Evolutionary conservation across 2,113 vertebrate species (phyloP).

Genomic region (Onychostruthus taczanowskii): DNA sequence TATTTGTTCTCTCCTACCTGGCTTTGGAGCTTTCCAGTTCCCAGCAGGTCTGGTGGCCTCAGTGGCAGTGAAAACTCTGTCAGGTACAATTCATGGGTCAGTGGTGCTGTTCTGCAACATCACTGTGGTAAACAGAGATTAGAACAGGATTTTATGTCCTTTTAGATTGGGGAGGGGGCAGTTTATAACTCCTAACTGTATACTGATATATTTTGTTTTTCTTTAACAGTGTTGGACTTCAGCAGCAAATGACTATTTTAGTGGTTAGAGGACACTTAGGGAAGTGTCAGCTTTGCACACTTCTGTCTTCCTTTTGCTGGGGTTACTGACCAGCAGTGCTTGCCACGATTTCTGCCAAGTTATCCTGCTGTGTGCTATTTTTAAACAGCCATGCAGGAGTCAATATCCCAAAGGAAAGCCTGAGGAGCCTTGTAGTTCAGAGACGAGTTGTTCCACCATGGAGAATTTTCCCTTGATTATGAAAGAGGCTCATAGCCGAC

Average conservation of each 20-base stretch:
- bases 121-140: neutral
- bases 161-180: neutral
- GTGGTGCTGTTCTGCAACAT: neutral
- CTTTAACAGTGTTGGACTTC: neutral
- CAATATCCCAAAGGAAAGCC: neutral
- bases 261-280: neutral
- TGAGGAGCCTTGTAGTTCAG: neutral
- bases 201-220: neutral
- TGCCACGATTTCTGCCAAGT: neutral
- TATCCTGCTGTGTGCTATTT: neutral
- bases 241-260: neutral
- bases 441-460: fast-evolving
- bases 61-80: neutral
- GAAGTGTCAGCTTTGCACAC: neutral
- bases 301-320: neutral
- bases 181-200: neutral
- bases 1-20: neutral
- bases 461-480: neutral
- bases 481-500: neutral
- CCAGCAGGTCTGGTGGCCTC: neutral
- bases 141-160: neutral
- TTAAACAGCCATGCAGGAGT: neutral
- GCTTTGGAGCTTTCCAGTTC: neutral
- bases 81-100: neutral
- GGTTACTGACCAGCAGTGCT: neutral